Evolutionary conservation across 2,113 vertebrate genomes (phyloP).

Genomic region (Neodontobutis hainanensis): DNA sequence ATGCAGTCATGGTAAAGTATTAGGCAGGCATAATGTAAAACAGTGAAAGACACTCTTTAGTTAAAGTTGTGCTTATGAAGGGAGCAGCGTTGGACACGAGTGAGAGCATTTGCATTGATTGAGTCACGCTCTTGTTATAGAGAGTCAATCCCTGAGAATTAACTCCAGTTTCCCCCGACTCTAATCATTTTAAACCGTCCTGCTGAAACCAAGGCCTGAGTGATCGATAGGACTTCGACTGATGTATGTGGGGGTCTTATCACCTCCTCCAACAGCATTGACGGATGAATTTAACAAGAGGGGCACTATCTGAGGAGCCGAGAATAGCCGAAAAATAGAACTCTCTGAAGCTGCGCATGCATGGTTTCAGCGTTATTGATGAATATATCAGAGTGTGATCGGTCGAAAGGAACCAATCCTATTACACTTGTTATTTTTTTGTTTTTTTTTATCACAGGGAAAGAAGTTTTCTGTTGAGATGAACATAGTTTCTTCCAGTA

Average conservation of each 20-base stretch:
- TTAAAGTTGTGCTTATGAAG: conserved; percentile 41
- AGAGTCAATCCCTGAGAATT: conserved; percentile 65
- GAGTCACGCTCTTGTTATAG: conserved; percentile 64
- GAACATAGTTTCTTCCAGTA: neutral
- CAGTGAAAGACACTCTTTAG: conserved; percentile 51
- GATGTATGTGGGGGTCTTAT: conserved; percentile 57
- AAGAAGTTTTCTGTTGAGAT: conserved; percentile 13
- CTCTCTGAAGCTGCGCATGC: conserved; percentile 38
- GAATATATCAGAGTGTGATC: conserved; percentile 56
- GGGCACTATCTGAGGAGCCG: conserved; percentile 38
- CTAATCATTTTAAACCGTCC: conserved; percentile 66
- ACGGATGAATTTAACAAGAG: conserved; percentile 64
- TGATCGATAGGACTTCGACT: conserved; percentile 65
- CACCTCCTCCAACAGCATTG: conserved; percentile 57
- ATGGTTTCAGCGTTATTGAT: conserved; percentile 63
- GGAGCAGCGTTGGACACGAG: conserved; percentile 35
- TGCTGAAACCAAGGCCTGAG: conserved; percentile 55
- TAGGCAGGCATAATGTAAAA: conserved; percentile 12
- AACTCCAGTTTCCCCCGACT: conserved; percentile 57
- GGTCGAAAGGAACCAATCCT: conserved; percentile 48
- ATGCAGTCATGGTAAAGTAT: no score
- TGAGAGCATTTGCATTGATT: conserved; percentile 70
- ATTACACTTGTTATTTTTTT: neutral
- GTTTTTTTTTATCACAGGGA: conserved; percentile 11
- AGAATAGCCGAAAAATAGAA: conserved; percentile 48